Evolutionary conservation across 2,113 vertebrate species (phyloP).

Genomic region (Calyptomena viridis): DNA sequence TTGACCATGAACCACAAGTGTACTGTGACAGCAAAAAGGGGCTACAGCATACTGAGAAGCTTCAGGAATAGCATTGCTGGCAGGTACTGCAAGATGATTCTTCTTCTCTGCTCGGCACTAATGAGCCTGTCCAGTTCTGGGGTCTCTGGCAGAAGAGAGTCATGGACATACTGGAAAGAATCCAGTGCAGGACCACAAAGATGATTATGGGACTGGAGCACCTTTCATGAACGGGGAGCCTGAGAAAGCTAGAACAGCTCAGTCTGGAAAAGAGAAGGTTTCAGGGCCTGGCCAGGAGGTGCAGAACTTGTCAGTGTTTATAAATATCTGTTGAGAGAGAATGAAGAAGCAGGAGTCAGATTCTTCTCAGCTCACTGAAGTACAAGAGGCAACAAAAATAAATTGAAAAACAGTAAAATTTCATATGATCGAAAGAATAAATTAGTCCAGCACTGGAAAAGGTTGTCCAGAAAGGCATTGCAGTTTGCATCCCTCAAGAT

Average conservation of each 20-base stretch:
- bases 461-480: neutral
- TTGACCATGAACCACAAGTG: neutral
- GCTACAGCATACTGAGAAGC: neutral
- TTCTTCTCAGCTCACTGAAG: neutral
- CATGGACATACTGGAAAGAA: neutral
- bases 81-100: neutral
- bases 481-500: neutral
- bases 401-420: neutral
- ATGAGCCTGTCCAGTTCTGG: neutral
- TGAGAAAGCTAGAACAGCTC: neutral
- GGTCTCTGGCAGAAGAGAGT: neutral
- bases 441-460: neutral
- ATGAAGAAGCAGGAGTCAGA: neutral
- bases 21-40: rapidly evolving
- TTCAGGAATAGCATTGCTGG: neutral
- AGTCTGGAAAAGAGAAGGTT: neutral
- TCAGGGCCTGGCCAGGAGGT: neutral
- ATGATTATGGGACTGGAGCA: neutral
- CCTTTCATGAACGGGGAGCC: neutral
- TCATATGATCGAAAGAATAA: neutral
- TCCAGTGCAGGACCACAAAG: neutral
- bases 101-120: neutral
- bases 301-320: neutral
- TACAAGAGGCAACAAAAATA: neutral
- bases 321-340: neutral